Base-by-base conservation (phyloP, 2,888 invertebrate species). In the Tholera decimalis region DNA sequence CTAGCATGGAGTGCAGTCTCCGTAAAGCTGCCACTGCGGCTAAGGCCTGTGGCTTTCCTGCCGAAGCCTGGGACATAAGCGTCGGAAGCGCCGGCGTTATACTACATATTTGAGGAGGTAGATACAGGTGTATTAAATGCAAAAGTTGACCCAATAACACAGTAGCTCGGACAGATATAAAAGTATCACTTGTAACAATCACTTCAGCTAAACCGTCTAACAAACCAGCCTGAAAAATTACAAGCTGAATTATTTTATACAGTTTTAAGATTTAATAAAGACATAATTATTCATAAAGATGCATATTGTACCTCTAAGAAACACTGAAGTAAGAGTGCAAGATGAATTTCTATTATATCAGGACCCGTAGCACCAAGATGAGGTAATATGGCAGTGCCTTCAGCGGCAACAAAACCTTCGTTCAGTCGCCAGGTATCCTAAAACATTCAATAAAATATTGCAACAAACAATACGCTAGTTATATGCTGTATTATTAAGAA, bases 341-440 rank as follows among this genome's bases (percentile, higher is more conserved):
- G 96, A 95, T 99, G 99, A 90, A 98, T 98, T 91, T 99, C 98
- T 70, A 98, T 97, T 77, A 99, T 97, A 92, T 99, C 99, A 15
- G 99, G 98, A 69, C 99, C 98, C 71, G 96, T 97, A 78, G 97
- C 97, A 55, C 98, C 97, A 71, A 98, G 96, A 89, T 98, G 98
- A 72, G 99, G 98, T 89, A 99, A 93, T 82, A 99, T 97, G 59
- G 97, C 96, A 65, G 97, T 97, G 50, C 98, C 99, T 94, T 99
- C 99, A 63, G 98, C 98, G 15, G 98, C 98, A n/a, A 99, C 98
- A 89, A 99, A 99, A 37, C 99, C 99, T 90, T 99, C 99, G 82
- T 97, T 97, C 28, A 99, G 93, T 81, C 98, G 96, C 99, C 99
- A 99, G 0, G 97, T 96, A 77, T 98, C 98, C 90, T 97, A 71